A percentile compares a stretch with the other conserved stretches of the same genome.
phyloP scores from a whole-genome alignment of 1,140 invertebrate species.

The Aphelinus certus region DNA sequence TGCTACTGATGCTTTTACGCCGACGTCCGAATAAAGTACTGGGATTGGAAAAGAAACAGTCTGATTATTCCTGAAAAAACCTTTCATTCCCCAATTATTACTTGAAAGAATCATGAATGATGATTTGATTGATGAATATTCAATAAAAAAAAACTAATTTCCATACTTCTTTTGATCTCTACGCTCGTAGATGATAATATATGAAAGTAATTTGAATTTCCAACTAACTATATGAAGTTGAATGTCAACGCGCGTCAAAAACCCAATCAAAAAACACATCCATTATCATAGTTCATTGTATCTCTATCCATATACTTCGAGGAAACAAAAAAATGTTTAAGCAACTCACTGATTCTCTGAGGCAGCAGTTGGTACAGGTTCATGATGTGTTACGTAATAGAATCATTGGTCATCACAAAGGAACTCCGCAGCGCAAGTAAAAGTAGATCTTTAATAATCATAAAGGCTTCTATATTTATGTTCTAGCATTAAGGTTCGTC shows the following conservation, averaged over 20 bases:
- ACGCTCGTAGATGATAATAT: no score
- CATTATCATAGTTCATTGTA: no score
- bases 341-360: slow-evolving; percentile 68
- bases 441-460: slow-evolving; percentile 21
- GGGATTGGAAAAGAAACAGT: background rate
- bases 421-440: slow-evolving; percentile 55
- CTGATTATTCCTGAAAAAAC: background rate
- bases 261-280: no score
- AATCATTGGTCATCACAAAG: slow-evolving; percentile 55
- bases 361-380: slow-evolving; percentile 61
- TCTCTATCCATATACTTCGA: no score
- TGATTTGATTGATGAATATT: no score
- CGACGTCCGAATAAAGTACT: slow-evolving; percentile 53
- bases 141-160: no score
- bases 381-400: slow-evolving; percentile 60
- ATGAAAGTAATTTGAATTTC: no score
- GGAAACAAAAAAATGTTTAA: slow-evolving; percentile 43
- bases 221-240: no score
- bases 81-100: background rate
- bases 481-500: no score
- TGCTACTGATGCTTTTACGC: slow-evolving; percentile 42
- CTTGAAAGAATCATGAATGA: no score
- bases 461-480: slow-evolving; percentile 21
- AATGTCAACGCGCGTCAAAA: no score
- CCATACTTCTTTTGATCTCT: no score